Conservation (phyloP, 30 jellyfish, hydroid and myxozoan genomes). For the Aurelia sp. region DNA sequence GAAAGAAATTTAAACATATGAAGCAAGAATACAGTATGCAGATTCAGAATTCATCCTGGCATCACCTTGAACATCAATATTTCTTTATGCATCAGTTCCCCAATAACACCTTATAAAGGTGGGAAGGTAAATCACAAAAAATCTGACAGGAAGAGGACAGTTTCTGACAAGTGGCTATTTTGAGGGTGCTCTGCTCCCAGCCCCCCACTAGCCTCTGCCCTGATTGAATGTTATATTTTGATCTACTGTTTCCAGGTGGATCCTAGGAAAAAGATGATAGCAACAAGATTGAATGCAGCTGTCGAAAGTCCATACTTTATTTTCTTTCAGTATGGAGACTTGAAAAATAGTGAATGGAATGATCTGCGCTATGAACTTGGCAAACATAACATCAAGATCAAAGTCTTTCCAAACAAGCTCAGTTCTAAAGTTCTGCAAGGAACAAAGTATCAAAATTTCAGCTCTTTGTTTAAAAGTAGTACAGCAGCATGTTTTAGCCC, state of each 20-base stretch:
- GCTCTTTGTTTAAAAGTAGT: constrained; percentile 40
- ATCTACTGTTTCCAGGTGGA: background rate
- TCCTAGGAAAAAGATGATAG: constrained; percentile 47
- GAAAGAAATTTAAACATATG: too few relatives aligned
- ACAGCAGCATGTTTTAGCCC: constrained; percentile 76
- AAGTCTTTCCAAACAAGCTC: constrained; percentile 67
- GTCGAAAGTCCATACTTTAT: constrained; percentile 55
- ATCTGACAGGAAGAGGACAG: too few relatives aligned
- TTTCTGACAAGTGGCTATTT: too few relatives aligned
- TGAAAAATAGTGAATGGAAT: constrained; percentile 73
- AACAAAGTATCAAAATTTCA: constrained; percentile 54
- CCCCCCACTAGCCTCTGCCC: too few relatives aligned
- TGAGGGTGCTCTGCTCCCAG: too few relatives aligned
- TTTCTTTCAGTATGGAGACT: constrained; percentile 62
- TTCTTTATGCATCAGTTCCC: too few relatives aligned
- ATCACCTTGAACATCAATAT: too few relatives aligned
- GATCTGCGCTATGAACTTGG: constrained; percentile 71
- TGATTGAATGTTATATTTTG: too few relatives aligned
- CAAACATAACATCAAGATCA: constrained; percentile 35
- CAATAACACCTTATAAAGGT: too few relatives aligned
- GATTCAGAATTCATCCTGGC: too few relatives aligned
- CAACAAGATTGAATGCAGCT: constrained; percentile 45
- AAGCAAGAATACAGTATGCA: too few relatives aligned
- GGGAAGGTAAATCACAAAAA: too few relatives aligned
- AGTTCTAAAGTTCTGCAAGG: constrained; percentile 48